These are phyloP conservation scores for Oreohelix idahoensis DNA, from an alignment of 1,140 invertebrate species.

Conservation along the genomic window DNA sequence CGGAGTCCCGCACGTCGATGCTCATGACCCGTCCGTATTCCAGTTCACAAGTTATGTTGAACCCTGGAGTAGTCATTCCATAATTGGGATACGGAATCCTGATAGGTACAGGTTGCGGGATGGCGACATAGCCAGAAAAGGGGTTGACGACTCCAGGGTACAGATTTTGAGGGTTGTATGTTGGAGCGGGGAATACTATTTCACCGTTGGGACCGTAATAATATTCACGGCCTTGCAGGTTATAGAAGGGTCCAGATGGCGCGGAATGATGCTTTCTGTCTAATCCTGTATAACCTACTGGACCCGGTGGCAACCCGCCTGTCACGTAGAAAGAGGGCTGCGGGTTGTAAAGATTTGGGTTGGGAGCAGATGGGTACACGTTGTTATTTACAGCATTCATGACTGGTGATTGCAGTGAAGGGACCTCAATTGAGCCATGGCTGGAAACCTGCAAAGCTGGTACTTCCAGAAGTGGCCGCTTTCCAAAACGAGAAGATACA, in stretches of 20 bases:
- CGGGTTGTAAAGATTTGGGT: not conserved
- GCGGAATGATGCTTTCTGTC: not conserved
- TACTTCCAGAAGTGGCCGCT: slow-evolving; percentile 46
- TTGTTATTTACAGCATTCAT: not conserved
- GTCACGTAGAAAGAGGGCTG: not conserved
- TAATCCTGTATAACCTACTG: not conserved
- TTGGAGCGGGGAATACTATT: not conserved
- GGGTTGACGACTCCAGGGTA: slow-evolving; percentile 14
- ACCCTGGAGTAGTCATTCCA: slow-evolving; percentile 6
- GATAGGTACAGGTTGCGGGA: not conserved
- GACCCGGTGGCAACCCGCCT: slow-evolving; percentile 14
- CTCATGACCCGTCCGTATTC: slow-evolving; percentile 45
- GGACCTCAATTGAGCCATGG: not conserved
- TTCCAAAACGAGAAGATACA: slow-evolving; percentile 46
- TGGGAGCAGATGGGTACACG: slow-evolving; percentile 2
- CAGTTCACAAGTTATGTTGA: slow-evolving; percentile 41
- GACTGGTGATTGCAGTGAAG: slow-evolving; percentile 30
- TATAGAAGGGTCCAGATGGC: not conserved
- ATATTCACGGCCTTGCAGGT: not conserved
- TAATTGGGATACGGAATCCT: not conserved
- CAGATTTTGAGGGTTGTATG: not conserved
- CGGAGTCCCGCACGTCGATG: slow-evolving; percentile 36
- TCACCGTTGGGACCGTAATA: slow-evolving; percentile 19
- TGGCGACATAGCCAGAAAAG: not conserved
- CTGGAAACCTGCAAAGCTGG: slow-evolving; percentile 39